Base-by-base conservation (phyloP, 2,113 vertebrate genomes). In the Megatriorchis doriae region DNA sequence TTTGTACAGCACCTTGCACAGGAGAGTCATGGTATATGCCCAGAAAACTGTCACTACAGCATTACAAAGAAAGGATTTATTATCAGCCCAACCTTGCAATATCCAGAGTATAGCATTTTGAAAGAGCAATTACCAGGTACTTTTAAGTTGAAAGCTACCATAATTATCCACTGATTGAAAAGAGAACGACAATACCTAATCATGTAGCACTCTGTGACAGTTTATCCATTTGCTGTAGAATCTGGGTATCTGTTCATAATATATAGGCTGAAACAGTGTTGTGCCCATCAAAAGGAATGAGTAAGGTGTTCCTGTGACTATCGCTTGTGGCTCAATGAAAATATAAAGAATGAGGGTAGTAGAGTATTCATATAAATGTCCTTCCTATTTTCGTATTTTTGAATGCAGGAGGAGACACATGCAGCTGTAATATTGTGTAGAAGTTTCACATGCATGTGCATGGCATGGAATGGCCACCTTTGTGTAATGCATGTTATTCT, bases 401-500 rank as follows among this genome's bases (percentile, higher is more conserved):
- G 38, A 75, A 32, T 50, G 31, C 31, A 58, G 48, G 25, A 90
- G 42, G 53, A 71, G 38, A 22, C 9, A 11, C 13, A 0, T 4
- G 20, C 15, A 38, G 26, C 5, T 68, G 88, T 32, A 40, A 50
- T 0, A 2, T 4, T 36, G 34, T 43, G 58, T 16, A 17, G 22
- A 45, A 27, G 59, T 61, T 80, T 68, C 27, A 15, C 65, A 7
- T 13, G 7, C 25, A 15, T 45, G 4, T 15, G 7, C 12, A 0
- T 8, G 62, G 29, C 56, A 40, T 61, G 67, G 66, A 56, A 71
- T 11, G 40, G 36, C 52, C 83, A 25, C 0, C 0, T 55, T 38
- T 52, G 42, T 74, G 38, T 65, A 15, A 72, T 16, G 23, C 53
- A 43, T 0, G 0, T 42, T 75, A 12, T 58, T 61, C n/a, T 27